Conservation (phyloP, 2,797 vertebrate genomes). For the Phaenicophaeus curvirostris region DNA sequence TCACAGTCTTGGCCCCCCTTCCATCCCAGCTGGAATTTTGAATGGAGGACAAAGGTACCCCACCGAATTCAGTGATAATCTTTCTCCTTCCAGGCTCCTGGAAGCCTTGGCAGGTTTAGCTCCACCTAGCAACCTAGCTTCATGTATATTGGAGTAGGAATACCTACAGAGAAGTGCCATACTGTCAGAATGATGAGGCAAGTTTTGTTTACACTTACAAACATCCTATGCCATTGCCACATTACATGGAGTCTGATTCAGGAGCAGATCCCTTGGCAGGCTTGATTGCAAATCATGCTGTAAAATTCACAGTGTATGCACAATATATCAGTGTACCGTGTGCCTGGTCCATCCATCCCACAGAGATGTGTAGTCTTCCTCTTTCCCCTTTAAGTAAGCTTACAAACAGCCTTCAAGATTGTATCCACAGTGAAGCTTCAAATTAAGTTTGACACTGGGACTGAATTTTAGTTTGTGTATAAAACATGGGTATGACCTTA, state of each 20-base stretch:
- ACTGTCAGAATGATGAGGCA: neutral
- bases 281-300: neutral
- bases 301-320: neutral
- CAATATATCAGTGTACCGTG: accelerated
- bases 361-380: neutral
- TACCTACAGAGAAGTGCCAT: neutral
- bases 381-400: neutral
- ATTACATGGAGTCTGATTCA: accelerated
- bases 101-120: neutral
- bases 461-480: neutral
- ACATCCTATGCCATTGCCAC: neutral
- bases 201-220: neutral
- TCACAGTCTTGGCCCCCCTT: neutral
- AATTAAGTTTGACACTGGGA: neutral
- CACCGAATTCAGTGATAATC: neutral
- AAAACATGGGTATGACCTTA: neutral
- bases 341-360: neutral
- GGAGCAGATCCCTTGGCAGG: neutral
- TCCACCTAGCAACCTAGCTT: no score
- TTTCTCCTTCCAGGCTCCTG: neutral
- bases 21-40: neutral
- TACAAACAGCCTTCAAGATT: neutral
- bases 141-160: accelerated
- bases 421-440: neutral
- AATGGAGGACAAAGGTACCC: accelerated